Conservation (phyloP, 2,113 vertebrate genomes). For the Pica pica region DNA sequence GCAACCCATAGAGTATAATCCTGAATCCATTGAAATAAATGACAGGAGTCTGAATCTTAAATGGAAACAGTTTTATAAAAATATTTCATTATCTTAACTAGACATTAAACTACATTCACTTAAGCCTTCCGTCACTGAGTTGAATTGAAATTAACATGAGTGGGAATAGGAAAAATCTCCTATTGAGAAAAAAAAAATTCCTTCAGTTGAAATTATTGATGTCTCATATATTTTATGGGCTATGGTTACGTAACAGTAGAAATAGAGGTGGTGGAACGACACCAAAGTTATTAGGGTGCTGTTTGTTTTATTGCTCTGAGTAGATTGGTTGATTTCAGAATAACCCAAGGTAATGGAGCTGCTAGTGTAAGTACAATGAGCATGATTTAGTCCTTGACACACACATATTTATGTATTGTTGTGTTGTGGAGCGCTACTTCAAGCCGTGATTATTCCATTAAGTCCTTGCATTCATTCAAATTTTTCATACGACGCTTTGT, state of each 20-base stretch:
- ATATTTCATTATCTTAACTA: not conserved
- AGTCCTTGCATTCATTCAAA: slow-evolving; percentile 41
- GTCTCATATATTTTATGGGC: not conserved
- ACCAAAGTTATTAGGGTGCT: not conserved
- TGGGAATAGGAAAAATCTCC: not conserved
- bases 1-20: not conserved
- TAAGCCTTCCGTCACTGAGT: not conserved
- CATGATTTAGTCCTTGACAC: not conserved
- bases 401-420: slow-evolving; percentile 58
- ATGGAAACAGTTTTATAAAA: not conserved
- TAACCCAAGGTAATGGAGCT: slow-evolving; percentile 26
- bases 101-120: not conserved
- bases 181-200: not conserved
- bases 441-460: slow-evolving; percentile 61
- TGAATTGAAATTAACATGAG: not conserved
- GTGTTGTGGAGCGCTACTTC: slow-evolving; percentile 37
- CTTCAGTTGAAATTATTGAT: not conserved
- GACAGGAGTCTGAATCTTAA: not conserved
- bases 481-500: slow-evolving; percentile 61
- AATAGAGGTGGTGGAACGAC: not conserved
- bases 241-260: not conserved
- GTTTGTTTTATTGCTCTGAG: not conserved
- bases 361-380: not conserved
- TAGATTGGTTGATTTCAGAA: not conserved
- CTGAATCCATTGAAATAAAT: not conserved